Evolutionary conservation across 1,140 invertebrate genomes (phyloP).

Genomic region (Samia ricini): DNA sequence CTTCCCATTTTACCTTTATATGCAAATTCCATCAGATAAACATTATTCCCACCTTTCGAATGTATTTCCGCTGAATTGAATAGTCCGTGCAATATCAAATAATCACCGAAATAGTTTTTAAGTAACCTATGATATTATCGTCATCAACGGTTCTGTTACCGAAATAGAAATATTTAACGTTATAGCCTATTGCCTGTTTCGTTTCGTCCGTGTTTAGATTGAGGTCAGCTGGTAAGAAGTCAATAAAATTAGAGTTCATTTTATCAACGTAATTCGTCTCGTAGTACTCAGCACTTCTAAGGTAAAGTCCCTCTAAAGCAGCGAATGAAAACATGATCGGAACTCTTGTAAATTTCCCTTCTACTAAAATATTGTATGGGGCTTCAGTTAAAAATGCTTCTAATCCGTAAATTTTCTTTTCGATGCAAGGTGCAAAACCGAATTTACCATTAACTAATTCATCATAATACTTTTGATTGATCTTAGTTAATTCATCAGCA

Average conservation of each 20-base stretch:
- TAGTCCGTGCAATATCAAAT: constrained; percentile 16
- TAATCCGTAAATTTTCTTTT: constrained; percentile 20
- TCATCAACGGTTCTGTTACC: constrained; percentile 42
- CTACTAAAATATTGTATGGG: constrained; percentile 64
- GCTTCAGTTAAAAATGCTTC: constrained; percentile 73
- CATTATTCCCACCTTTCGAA: constrained; percentile 10
- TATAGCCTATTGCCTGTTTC: constrained; percentile 40
- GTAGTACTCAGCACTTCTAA: constrained; percentile 36
- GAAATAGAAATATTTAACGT: constrained; percentile 72
- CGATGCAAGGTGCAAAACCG: constrained; percentile 28
- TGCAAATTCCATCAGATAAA: constrained; percentile 33
- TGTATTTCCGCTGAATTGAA: constrained; percentile 21
- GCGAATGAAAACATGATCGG: constrained; percentile 66
- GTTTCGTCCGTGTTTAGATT: constrained; percentile 29
- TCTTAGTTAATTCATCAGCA: constrained; percentile 15
- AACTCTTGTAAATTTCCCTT: constrained; percentile 58
- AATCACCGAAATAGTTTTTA: constrained; percentile 30
- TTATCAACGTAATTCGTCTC: constrained; percentile 17
- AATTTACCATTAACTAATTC: constrained; percentile 25
- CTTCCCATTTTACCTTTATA: constrained; percentile 24
- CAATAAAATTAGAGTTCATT: constrained; percentile 40
- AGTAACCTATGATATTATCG: constrained; percentile 39
- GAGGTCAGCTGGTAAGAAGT: constrained; percentile 39
- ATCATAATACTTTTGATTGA: constrained; percentile 17
- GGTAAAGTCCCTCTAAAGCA: constrained; percentile 54